Evolutionary conservation across 2,797 vertebrate genomes (phyloP), one percentile per base, ranked within the genome.

Genomic region (Ceryle rudis): DNA sequence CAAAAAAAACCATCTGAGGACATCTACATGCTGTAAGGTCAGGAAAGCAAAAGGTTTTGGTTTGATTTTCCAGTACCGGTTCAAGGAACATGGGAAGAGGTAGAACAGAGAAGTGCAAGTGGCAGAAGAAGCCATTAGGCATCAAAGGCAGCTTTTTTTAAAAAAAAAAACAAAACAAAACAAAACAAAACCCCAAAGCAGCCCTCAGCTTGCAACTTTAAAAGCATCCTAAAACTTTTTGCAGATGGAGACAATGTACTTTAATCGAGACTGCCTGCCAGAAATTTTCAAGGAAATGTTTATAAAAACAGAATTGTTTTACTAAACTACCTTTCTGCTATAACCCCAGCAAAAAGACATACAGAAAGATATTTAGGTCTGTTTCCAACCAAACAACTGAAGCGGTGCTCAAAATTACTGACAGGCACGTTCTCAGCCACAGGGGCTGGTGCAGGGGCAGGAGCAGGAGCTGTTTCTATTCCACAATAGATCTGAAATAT

Each of bases 41-140:
- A 93, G 79, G 85, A 93, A 96, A 95, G 54, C 54, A 93, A 93
- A 65, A 57, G 75, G 72, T 90, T 96, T 96, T 94, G 92, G n/a
- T 86, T 89, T 82, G 44, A 42, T 83, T 91, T 95, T 75, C 81
- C 67, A 37, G 33, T 78, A 42, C 33, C 0, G 14, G 44, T 91
- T 88, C 69, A 95, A 86, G 26, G 46, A 72, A 93, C 46, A 62
- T 2, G 5, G 65, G 72, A 91, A 81, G 86, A 82, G 66, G 65
- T 51, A 52, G 69, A 51, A 54, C 77, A 31, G 60, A 44, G 58
- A 96, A 86, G 52, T 29, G 25, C 54, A 96, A 86, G 52, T 29
- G 25, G 52, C 72, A 78, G 11, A 88, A 82, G 54, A 86, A 95
- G 81, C 15, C 7, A 49, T 6, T 21, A 88, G 81, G 46, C 79